Evolutionary conservation across 92 coral and sea anemone genomes (phyloP), one percentile per base, ranked within the genome.

Genomic region (Zoanthus sansibaricus): DNA sequence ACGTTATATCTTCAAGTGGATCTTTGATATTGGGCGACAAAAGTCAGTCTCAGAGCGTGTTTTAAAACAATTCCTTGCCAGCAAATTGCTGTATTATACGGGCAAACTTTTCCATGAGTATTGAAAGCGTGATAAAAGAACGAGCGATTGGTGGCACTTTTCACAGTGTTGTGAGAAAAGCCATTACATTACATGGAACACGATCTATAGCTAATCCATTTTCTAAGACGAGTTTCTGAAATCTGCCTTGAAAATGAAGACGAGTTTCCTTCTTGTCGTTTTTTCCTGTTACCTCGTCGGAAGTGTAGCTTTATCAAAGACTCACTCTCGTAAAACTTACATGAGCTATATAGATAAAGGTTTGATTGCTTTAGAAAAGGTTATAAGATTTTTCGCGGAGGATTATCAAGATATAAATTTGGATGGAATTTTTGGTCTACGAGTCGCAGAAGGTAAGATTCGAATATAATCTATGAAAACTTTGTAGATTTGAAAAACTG

Each of bases 351-450:
- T 75, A 9, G 82, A 86, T 31, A 67, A 84, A 62, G 80, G 87
- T 14, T 16, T 93, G 31, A 49, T 30, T 2, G 90, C 94, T 72
- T 72, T 94, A 84, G 89, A 91, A 18, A 93, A 87, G 18, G 92
- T 79, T 10, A 87, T 89, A 17, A 70, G 76, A 46, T 94, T 94
- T 71, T 94, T 82, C 54, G 87, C 90, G 6, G 72, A 82, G 51
- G 89, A 88, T 17, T 90, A 87, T 86, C 86, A 80, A 77, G 84
- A 87, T 20, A 56, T 94, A 7, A 94, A 94, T 59, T 73, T 94
- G 88, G 98, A 94, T 87, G 98, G 98, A 9, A 89, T 94, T 48
- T 94, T 88, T 82, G 98, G 98, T n/a, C 82, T 94, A 10, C 93
- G 98, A 8, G 94, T 94, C 5, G 94, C 96, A 3, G 90, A 94